A percentile compares a stretch with the other conserved stretches of the same genome.
phyloP scores from a whole-genome alignment of 2,888 invertebrate genomes.

The Pseudococcus viburni region DNA sequence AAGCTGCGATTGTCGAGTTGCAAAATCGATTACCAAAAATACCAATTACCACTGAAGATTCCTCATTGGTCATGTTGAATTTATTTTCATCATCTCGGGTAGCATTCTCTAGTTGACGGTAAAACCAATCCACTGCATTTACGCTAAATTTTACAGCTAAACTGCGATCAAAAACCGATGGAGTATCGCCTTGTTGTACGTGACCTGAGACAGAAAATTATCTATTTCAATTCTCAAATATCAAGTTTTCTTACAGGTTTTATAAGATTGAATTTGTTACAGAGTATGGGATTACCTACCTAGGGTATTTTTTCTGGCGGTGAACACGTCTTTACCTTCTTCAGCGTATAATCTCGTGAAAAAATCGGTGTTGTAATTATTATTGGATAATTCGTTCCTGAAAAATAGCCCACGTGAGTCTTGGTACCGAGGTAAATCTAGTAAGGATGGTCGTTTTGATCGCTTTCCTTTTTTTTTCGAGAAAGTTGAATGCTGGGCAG shows the following conservation, averaged over 20 bases:
- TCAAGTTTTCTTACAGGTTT: background rate
- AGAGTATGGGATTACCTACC: slow-evolving; percentile 72
- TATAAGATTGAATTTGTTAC: background rate
- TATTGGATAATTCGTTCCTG: slow-evolving; percentile 94
- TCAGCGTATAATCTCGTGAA: slow-evolving; percentile 94
- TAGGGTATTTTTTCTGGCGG: slow-evolving; percentile 94
- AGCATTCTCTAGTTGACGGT: slow-evolving; percentile 1
- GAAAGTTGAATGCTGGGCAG: no score
- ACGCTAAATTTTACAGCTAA: slow-evolving; percentile 66
- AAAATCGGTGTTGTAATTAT: slow-evolving; percentile 97
- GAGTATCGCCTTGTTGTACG: slow-evolving; percentile 66
- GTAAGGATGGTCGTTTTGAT: no score
- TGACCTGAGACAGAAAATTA: slow-evolving; percentile 54
- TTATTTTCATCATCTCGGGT: background rate
- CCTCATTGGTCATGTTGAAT: background rate
- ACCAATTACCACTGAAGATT: slow-evolving; percentile 64
- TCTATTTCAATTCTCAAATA: background rate
- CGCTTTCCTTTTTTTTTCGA: no score
- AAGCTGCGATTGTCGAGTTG: background rate
- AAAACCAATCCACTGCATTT: slow-evolving; percentile 64
- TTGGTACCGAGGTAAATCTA: no score
- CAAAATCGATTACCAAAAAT: slow-evolving; percentile 11
- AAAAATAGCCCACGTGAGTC: slow-evolving; percentile 43
- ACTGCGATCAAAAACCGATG: slow-evolving; percentile 67
- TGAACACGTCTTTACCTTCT: slow-evolving; percentile 96